These are phyloP conservation scores for Oasisia sp. DNA, from an alignment of 2,888 invertebrate species.

Conservation along the genomic window DNA sequence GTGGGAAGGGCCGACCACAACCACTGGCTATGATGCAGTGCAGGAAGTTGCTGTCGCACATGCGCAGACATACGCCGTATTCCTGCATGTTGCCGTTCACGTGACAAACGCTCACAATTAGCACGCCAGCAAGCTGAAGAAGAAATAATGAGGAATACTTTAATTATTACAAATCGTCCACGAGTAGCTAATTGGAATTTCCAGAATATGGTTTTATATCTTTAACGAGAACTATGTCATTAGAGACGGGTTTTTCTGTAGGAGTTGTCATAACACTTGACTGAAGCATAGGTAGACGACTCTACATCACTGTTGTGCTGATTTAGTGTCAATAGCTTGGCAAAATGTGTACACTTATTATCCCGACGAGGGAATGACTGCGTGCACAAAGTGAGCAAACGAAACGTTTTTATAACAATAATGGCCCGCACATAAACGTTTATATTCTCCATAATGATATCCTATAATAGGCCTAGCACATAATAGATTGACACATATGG, in stretches of 20 bases:
- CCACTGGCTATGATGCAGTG: background rate
- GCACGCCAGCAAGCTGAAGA: background rate
- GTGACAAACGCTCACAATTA: background rate
- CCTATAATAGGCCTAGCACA: background rate
- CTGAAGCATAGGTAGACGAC: background rate
- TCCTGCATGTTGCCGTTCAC: background rate
- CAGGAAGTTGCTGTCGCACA: slow-evolving; percentile 3
- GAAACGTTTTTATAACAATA: background rate
- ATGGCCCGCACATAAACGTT: background rate
- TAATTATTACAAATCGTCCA: background rate
- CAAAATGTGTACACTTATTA: background rate
- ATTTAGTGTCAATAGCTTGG: background rate
- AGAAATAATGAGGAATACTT: background rate
- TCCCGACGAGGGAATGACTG: too few relatives aligned
- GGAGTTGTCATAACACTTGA: background rate
- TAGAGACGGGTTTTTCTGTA: background rate
- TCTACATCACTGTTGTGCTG: background rate
- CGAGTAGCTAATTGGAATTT: background rate
- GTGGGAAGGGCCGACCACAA: background rate
- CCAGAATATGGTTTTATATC: background rate
- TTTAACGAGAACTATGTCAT: background rate
- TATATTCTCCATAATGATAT: background rate
- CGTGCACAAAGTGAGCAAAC: background rate
- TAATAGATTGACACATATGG: too few relatives aligned
- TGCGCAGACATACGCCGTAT: background rate